Conservation (phyloP, 2,888 invertebrate genomes). For the Ophion ellenae region DNA sequence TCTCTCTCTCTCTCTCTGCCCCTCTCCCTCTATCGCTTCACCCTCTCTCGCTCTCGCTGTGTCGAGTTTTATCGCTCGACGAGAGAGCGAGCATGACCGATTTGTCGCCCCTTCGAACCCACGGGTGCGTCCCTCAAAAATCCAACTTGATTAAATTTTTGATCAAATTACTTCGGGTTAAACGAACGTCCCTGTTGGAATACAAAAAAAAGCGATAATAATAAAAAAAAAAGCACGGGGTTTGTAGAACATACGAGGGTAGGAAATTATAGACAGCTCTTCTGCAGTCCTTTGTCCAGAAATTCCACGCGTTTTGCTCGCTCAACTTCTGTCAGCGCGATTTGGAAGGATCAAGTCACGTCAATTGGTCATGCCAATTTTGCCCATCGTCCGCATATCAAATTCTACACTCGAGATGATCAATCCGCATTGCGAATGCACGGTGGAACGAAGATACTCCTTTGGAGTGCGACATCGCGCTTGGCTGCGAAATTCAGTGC, state of each 20-base stretch:
- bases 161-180: slow-evolving; percentile 83
- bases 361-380: slow-evolving; percentile 64
- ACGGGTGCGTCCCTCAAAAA: slow-evolving; percentile 79
- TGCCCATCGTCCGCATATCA: slow-evolving; percentile 20
- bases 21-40: neutral
- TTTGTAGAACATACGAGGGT: neutral
- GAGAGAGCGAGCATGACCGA: slow-evolving; percentile 73
- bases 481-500: neutral
- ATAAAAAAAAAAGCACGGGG: neutral
- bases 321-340: slow-evolving; percentile 67
- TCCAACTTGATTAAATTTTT: slow-evolving; percentile 84
- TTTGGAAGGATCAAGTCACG: slow-evolving; percentile 66
- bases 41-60: slow-evolving; percentile 53
- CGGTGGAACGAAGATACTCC: neutral
- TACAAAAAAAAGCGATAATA: slow-evolving; percentile 10
- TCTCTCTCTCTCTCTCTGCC: slow-evolving; percentile 31
- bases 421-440: neutral
- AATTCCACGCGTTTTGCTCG: slow-evolving; percentile 76
- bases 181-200: slow-evolving; percentile 79
- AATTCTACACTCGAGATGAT: neutral
- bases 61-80: slow-evolving; percentile 79
- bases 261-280: neutral
- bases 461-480: neutral
- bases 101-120: slow-evolving; percentile 77
- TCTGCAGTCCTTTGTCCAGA: slow-evolving; percentile 61